Evolutionary conservation across 2,888 invertebrate genomes (phyloP), one percentile per base, ranked within the genome.

Genomic region (Agapostemon virescens): DNA sequence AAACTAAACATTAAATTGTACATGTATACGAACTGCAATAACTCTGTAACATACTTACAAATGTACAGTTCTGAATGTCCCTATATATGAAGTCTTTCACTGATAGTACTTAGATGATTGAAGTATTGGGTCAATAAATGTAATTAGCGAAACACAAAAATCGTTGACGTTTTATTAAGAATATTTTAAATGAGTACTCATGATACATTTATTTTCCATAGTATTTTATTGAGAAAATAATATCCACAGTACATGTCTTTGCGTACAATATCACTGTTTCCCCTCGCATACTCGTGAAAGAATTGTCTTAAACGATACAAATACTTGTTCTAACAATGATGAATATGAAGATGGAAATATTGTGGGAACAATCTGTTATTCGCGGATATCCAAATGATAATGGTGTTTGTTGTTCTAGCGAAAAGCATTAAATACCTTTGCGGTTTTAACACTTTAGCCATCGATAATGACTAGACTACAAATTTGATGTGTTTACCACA

Each of bases 21-120:
- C 23, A 30, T 23, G 71, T 71, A 68, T 69, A 70, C 42, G 55
- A 45, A 64, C 20, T 17, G 68, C 68, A 77, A 77, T 63, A 69
- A 69, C 63, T n/a, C 38, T 78, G 73, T 79, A 80, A 73, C 17
- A 69, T 80, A 49, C 69, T 55, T 49, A 13, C 63, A 30, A 68
- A 63, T 72, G 74, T 79, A 78, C 72, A 81, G 66, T 70, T 81
- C 45, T 67, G 30, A 81, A 70, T 74, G 69, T 74, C 69, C 52
- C 69, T 26, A 58, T 77, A 73, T 64, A 69, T 77, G 63, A 77
- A 77, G 77, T 80, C 80, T 81, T 81, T 81, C 79, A 79, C 66
- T 9, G 26, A 49, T 66, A 78, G 58, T 81, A 79, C 66, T 74
- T 81, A 81, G 70, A 45, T 23, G 11, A 79, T 67, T 80, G 38